Evolutionary conservation across 2,888 invertebrate genomes (phyloP).

Genomic region (Nycteola revayana): DNA sequence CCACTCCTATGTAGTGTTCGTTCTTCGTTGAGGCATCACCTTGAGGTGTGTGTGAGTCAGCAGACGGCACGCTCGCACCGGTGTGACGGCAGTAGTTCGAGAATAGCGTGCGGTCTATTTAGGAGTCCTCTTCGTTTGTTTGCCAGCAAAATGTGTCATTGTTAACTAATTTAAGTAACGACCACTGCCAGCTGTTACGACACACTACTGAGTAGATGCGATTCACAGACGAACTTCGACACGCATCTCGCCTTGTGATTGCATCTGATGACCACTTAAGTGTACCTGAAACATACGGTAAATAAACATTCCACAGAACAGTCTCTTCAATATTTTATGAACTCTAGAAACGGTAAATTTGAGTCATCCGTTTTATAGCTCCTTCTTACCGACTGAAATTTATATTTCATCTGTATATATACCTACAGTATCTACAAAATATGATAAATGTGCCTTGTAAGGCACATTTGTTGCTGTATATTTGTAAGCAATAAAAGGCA

Average conservation of each 20-base stretch:
- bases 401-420: constrained; percentile 14
- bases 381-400: constrained; percentile 35
- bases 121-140: constrained; percentile 76
- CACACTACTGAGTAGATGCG: constrained; percentile 48
- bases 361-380: constrained; percentile 46
- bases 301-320: constrained; percentile 35
- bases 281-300: not conserved
- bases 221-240: constrained; percentile 48
- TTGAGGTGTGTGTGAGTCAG: constrained; percentile 78
- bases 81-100: constrained; percentile 72
- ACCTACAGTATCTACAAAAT: too few relatives aligned
- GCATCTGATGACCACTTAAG: too few relatives aligned
- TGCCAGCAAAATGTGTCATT: constrained; percentile 82
- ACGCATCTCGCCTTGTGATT: constrained; percentile 32
- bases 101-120: constrained; percentile 79
- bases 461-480: constrained; percentile 14
- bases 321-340: constrained; percentile 57
- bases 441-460: constrained; percentile 11
- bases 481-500: constrained; percentile 17
- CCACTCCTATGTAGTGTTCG: constrained; percentile 26
- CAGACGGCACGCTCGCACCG: constrained; percentile 68
- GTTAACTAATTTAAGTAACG: constrained; percentile 82
- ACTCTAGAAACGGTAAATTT: constrained; percentile 50
- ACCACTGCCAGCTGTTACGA: constrained; percentile 77
- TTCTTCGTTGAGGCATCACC: constrained; percentile 54